phyloP scores from a whole-genome alignment of 2,113 vertebrate species.

The Brachyhypopomus occidentalis region DNA sequence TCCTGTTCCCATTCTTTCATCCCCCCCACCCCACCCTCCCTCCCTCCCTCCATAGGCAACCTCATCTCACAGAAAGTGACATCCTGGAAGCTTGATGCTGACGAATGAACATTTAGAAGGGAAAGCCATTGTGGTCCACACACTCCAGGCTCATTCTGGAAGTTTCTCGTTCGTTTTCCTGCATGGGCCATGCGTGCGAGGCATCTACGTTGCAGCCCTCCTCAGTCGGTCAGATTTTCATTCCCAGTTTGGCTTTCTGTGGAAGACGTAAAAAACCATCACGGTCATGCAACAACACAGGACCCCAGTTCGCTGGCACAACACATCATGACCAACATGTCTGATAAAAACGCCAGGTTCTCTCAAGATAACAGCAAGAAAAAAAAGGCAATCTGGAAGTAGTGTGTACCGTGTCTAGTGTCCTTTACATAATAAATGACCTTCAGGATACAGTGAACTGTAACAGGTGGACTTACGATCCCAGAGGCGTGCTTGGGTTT shows the following conservation, averaged over 20 bases:
- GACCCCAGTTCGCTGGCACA: too few species aligned
- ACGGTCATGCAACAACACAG: neutral
- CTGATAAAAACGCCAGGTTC: too few species aligned
- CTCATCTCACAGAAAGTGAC: constrained; percentile 9
- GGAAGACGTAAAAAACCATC: constrained; percentile 55
- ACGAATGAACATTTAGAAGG: constrained; percentile 1
- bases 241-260: constrained; percentile 97
- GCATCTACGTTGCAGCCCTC: neutral
- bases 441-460: neutral
- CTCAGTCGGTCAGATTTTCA: constrained; percentile 83
- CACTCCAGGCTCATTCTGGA: neutral
- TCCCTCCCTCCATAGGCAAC: too few species aligned
- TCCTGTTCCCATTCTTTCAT: neutral
- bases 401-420: neutral
- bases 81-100: constrained; percentile 15
- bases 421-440: neutral
- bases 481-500: constrained; percentile 94
- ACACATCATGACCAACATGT: too few species aligned
- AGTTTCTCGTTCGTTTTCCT: neutral
- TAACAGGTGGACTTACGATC: constrained; percentile 80
- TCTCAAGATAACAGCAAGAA: too few species aligned
- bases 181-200: neutral
- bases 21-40: neutral
- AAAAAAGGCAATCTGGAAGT: neutral
- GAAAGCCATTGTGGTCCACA: neutral